Base-by-base conservation (phyloP, 2,797 vertebrate species). In the Tangara arthus region DNA sequence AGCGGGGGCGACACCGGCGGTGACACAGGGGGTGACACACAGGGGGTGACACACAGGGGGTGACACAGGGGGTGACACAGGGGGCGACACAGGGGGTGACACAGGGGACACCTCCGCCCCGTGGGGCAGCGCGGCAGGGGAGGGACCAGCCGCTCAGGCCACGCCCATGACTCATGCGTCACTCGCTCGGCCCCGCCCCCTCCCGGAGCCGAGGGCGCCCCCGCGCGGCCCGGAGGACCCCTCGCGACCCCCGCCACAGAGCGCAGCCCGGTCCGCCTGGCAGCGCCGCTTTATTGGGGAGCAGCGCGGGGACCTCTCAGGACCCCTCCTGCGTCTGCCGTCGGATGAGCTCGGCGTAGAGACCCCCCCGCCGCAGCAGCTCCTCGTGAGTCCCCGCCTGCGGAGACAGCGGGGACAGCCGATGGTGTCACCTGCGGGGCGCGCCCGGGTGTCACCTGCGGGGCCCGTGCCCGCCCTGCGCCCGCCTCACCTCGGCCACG, bases 401-500 rank as follows among this genome's bases (percentile, higher is more conserved):
- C 1, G 15, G 61, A 11, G 44, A 35, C 8, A 35, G 55, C 6
- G 9, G 60, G 15, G 39, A 23, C 9, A 15, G 44, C 12, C 0
- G 23, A 8, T 1, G 3, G 50, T 0, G 61, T 49, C 63, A 87
- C 71, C 41, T 14, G 3, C 30, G 0, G n/a, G 52, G 17, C 50
- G 28, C 50, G 12, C 28, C 50, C 50, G 5, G 50, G 20, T 4
- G 52, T 20, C 50, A 32, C 30, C 21, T 8, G 50, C 18, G 50
- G 3, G 5, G 8, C 17, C 32, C 7, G 9, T 2, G 8, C 59
- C 7, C 28, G 5, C 26, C 24, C 9, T 0, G 7, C 13, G 2
- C 69, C 0, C 4, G 11, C 0, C 98, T 97, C 91, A 99, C 99
- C 99, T 99, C 99, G 1, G 97, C 98, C 83, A 99, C 98, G 1